phyloP scores from a whole-genome alignment of 64 coral and sea anemone species.

The Cladopsammia gracilis region DNA sequence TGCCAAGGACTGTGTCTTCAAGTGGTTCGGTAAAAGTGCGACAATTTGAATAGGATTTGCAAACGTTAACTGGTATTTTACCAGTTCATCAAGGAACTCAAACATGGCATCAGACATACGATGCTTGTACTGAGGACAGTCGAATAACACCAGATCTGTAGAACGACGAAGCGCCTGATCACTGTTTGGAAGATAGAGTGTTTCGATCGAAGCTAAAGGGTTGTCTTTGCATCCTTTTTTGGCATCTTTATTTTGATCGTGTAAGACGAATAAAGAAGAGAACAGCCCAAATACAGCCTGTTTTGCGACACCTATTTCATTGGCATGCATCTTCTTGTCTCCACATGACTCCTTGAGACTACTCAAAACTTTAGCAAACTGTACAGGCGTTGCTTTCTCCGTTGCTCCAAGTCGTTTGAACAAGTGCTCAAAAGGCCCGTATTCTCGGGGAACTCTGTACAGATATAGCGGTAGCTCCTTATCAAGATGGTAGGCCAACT shows the following conservation, averaged over 20 bases:
- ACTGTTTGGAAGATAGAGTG: conserved; percentile 72
- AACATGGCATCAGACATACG: not conserved
- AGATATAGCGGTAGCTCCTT: conserved; percentile 75
- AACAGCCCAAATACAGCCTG: conserved; percentile 78
- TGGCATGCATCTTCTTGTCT: conserved; percentile 65
- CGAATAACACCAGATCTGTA: conserved; percentile 58
- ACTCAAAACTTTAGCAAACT: conserved; percentile 78
- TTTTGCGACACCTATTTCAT: conserved; percentile 69
- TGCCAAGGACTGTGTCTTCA: conserved; percentile 49
- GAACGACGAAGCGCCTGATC: conserved; percentile 61
- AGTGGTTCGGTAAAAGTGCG: conserved; percentile 56
- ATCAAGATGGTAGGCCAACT: conserved; percentile 64
- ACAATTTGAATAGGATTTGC: conserved; percentile 30
- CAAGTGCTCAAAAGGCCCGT: conserved; percentile 75
- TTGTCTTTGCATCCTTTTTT: not conserved
- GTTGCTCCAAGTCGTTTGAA: conserved; percentile 90
- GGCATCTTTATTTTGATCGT: not conserved
- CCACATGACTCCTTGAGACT: conserved; percentile 40
- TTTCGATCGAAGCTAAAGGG: conserved; percentile 5
- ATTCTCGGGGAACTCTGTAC: conserved; percentile 84
- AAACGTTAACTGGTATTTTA: not conserved
- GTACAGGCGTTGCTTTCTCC: conserved; percentile 65
- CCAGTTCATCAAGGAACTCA: conserved; percentile 24
- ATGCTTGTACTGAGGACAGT: not conserved
- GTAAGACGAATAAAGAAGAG: conserved; percentile 31